Conservation (phyloP, 2,797 vertebrate genomes). For the Florisuga fusca region DNA sequence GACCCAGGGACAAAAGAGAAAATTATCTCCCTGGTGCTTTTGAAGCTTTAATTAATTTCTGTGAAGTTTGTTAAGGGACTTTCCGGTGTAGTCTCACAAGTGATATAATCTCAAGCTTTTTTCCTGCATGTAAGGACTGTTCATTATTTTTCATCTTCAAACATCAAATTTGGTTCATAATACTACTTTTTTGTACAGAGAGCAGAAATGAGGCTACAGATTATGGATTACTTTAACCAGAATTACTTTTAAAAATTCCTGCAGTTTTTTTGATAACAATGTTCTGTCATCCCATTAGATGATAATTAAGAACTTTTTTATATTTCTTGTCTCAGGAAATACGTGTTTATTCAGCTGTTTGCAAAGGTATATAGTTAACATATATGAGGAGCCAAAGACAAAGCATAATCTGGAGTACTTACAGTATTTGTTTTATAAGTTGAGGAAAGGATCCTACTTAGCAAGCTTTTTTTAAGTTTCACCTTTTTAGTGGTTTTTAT, state of each 20-base stretch:
- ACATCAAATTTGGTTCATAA: not conserved
- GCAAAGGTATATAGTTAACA: not conserved
- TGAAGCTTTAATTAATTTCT: slow-evolving; percentile 39
- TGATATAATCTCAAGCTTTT: not conserved
- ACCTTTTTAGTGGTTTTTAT: not conserved
- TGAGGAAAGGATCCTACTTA: not conserved
- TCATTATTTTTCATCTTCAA: not conserved
- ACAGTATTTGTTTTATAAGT: not conserved
- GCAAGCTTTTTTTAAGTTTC: not conserved
- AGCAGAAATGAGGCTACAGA: not conserved
- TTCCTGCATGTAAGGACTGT: not conserved
- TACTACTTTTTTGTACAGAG: not conserved
- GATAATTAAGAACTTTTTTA: not conserved
- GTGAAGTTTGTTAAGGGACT: not conserved
- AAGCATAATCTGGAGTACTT: not conserved
- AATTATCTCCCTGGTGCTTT: not conserved
- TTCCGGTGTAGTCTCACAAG: not conserved
- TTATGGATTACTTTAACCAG: not conserved
- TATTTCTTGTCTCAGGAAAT: not conserved
- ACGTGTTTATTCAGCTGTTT: not conserved
- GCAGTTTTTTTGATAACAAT: not conserved
- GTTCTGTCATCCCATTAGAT: not conserved
- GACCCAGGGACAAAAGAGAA: not conserved
- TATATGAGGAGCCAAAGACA: not conserved
- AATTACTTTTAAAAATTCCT: not conserved